Conservation (phyloP, 2,888 invertebrate species). For the Osmoderma eremita region DNA sequence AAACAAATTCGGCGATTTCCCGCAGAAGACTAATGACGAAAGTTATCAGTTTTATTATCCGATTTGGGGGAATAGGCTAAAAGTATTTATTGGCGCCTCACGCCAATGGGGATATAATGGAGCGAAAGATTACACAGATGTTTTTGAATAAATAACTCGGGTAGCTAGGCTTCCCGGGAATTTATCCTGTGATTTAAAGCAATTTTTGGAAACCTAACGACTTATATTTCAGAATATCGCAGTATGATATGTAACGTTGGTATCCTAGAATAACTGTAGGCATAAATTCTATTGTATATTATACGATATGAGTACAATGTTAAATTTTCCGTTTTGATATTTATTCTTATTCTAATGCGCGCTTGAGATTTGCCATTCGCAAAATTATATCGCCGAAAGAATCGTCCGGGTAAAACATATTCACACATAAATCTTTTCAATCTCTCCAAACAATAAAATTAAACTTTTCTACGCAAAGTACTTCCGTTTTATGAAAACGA, state of each 20-base stretch:
- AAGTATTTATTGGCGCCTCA: conserved; percentile 10
- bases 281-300: conserved; percentile 21
- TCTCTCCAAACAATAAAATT: no score
- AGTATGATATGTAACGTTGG: neutral
- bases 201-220: conserved; percentile 8
- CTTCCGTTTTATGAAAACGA: no score
- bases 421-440: no score
- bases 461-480: no score
- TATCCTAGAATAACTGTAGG: conserved; percentile 13
- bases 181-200: neutral
- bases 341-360: neutral
- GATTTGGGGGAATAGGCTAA: neutral
- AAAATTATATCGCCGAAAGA: no score
- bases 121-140: neutral
- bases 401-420: no score
- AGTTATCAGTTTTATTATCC: conserved; percentile 33
- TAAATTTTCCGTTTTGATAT: conserved; percentile 11
- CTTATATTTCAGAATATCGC: neutral
- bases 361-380: no score
- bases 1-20: conserved; percentile 9
- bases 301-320: conserved; percentile 3
- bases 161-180: neutral
- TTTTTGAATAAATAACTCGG: conserved; percentile 7
- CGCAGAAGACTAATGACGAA: conserved; percentile 27
- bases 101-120: neutral